A percentile compares a stretch with the other conserved stretches of the same genome.
Conservation (phyloP, 2,888 invertebrate genomes). For the Caenorhabditis doughertyi region DNA sequence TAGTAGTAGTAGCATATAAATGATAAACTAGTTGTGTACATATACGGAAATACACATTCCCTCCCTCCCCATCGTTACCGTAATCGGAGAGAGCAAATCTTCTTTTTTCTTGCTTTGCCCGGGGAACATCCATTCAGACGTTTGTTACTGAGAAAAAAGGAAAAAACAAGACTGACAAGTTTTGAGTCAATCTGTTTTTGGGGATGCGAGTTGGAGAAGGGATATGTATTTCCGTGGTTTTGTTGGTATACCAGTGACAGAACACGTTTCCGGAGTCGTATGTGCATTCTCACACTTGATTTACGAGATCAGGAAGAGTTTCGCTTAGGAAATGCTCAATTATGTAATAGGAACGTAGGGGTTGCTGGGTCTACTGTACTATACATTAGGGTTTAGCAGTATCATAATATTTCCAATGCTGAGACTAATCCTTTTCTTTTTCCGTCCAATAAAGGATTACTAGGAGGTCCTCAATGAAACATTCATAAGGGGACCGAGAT, state of each 20-base stretch:
- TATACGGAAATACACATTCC: constrained; percentile 18
- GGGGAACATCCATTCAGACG: background rate
- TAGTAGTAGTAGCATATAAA: constrained; percentile 45
- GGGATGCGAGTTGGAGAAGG: constrained; percentile 3
- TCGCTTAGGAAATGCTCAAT: constrained; percentile 34
- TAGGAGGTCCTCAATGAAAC: constrained; percentile 48
- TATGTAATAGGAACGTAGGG: constrained; percentile 18
- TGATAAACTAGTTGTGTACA: constrained; percentile 60
- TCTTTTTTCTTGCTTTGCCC: background rate
- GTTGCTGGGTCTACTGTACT: background rate
- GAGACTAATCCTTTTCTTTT: constrained; percentile 42
- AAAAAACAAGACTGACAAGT: constrained; percentile 39
- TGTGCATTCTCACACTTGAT: constrained; percentile 51
- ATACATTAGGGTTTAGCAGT: constrained; percentile 6
- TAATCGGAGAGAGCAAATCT: constrained; percentile 48
- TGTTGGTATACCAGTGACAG: constrained; percentile 36
- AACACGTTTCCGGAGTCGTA: constrained; percentile 36
- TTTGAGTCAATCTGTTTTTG: constrained; percentile 29
- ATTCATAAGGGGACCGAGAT: constrained; percentile 36
- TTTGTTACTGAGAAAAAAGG: background rate
- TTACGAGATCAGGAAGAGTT: constrained; percentile 55
- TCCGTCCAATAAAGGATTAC: constrained; percentile 37
- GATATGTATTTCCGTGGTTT: constrained; percentile 56
- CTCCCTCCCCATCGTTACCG: constrained; percentile 43
- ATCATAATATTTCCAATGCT: constrained; percentile 16